A percentile compares a stretch with the other conserved stretches of the same genome.
Conservation (phyloP, 2,888 invertebrate species). For the Dione juno region DNA sequence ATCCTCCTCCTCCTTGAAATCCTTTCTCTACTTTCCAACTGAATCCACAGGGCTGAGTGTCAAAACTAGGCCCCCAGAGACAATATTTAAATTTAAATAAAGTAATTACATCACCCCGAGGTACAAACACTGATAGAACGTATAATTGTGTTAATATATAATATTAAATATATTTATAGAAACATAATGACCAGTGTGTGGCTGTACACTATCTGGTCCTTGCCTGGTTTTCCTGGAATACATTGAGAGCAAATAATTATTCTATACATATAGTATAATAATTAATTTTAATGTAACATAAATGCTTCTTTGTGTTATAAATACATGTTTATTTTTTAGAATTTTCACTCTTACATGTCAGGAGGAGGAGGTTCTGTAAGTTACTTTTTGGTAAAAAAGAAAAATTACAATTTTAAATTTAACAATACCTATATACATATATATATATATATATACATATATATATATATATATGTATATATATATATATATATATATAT, state of each 20-base stretch:
- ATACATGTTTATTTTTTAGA: not conserved
- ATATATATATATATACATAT: too few relatives aligned
- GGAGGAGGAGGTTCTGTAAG: too few relatives aligned
- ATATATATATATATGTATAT: too few relatives aligned
- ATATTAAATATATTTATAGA: constrained; percentile 4
- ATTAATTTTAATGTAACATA: constrained; percentile 14
- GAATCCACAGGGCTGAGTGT: too few relatives aligned
- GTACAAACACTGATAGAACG: not conserved
- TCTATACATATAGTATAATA: not conserved
- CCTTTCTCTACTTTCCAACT: too few relatives aligned
- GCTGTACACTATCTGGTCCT: constrained; percentile 12
- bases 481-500: too few relatives aligned
- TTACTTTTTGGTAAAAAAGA: too few relatives aligned
- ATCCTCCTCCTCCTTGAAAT: too few relatives aligned
- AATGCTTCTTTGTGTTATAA: not conserved
- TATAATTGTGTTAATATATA: constrained; percentile 12
- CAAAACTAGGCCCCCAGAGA: not conserved
- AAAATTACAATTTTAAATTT: too few relatives aligned
- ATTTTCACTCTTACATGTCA: too few relatives aligned
- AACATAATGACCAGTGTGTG: constrained; percentile 14
- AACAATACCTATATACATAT: too few relatives aligned
- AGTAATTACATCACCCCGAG: not conserved
- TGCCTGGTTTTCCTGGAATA: constrained; percentile 19
- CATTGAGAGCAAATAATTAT: not conserved
- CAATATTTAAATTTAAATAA: constrained; percentile 5